Percentiles rank a stretch among this genome's conserved stretches.
Conservation (phyloP, 2,113 vertebrate genomes). For the Litocranius walleri region DNA sequence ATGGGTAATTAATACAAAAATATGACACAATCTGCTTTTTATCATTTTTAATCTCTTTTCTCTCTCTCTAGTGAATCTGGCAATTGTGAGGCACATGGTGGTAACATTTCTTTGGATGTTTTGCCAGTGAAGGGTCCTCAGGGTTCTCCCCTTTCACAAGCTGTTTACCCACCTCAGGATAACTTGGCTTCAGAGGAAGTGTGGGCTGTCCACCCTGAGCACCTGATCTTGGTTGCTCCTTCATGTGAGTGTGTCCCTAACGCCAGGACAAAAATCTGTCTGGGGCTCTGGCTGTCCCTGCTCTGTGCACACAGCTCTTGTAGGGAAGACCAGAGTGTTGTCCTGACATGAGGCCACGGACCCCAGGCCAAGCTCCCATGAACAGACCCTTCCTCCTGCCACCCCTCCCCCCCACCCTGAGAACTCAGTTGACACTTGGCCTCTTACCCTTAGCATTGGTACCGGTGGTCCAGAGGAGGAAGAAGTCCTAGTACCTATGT, state of each 20-base stretch:
- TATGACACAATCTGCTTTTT: neutral
- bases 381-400: neutral
- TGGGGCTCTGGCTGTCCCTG: neutral
- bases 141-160: constrained; percentile 77
- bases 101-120: constrained; percentile 89
- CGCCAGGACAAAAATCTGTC: rapidly evolving
- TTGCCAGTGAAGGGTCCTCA: constrained; percentile 96
- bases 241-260: constrained; percentile 83
- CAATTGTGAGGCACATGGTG: constrained; percentile 73
- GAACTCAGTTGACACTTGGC: neutral
- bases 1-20: neutral
- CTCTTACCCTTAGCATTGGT: neutral
- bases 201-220: constrained; percentile 89
- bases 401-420: neutral
- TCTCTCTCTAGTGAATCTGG: constrained; percentile 74
- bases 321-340: neutral
- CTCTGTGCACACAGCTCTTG: neutral
- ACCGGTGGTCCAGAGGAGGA: neutral
- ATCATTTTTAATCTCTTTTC: neutral
- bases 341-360: neutral
- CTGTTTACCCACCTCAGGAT: constrained; percentile 70
- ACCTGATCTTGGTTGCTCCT: constrained; percentile 85
- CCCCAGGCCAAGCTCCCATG: neutral
- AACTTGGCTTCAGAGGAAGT: constrained; percentile 68
- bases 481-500: neutral